A percentile compares a stretch with the other conserved stretches of the same genome.
These are phyloP conservation scores for Xenentodon cancila DNA, from an alignment of 2,797 vertebrate species.

Conservation along the genomic window DNA sequence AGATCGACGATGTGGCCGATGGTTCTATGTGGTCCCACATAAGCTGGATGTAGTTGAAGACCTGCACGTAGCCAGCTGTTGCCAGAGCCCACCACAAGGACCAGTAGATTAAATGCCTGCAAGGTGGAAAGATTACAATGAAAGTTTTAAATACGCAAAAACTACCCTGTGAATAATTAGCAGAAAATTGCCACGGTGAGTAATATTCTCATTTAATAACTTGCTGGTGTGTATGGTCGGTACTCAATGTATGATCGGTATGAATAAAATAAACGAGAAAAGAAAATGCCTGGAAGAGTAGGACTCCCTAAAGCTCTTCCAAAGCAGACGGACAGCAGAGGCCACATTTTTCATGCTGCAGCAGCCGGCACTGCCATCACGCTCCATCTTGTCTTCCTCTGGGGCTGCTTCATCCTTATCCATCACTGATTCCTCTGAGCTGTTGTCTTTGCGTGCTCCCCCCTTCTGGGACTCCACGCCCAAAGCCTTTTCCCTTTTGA, in stretches of 20 bases:
- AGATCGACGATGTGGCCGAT: conserved; percentile 75
- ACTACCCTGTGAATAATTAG: conserved; percentile 2
- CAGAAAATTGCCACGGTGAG: neutral
- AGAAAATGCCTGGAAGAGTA: conserved; percentile 73
- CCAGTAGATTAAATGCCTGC: conserved; percentile 77
- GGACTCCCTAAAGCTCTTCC: conserved; percentile 76
- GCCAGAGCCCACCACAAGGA: conserved; percentile 83
- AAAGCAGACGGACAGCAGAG: conserved; percentile 60
- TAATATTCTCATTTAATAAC: neutral
- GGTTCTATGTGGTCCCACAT: conserved; percentile 81
- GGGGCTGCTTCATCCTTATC: conserved; percentile 30
- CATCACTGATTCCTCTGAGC: conserved; percentile 21
- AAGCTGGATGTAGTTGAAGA: conserved; percentile 81
- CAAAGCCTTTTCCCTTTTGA: conserved; percentile 49
- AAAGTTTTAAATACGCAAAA: neutral
- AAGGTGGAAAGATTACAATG: conserved; percentile 27
- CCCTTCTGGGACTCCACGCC: conserved; percentile 40
- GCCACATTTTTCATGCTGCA: conserved; percentile 56
- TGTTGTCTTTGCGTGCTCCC: conserved; percentile 8
- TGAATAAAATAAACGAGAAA: neutral
- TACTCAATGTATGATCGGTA: no score
- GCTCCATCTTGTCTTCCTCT: conserved; percentile 23
- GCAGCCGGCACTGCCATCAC: conserved; percentile 33
- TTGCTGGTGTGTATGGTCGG: neutral
- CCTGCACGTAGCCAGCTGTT: conserved; percentile 77